Percentiles rank a stretch among this genome's conserved stretches.
Conservation (phyloP, 2,888 invertebrate species). For the Baronia brevicornis region DNA sequence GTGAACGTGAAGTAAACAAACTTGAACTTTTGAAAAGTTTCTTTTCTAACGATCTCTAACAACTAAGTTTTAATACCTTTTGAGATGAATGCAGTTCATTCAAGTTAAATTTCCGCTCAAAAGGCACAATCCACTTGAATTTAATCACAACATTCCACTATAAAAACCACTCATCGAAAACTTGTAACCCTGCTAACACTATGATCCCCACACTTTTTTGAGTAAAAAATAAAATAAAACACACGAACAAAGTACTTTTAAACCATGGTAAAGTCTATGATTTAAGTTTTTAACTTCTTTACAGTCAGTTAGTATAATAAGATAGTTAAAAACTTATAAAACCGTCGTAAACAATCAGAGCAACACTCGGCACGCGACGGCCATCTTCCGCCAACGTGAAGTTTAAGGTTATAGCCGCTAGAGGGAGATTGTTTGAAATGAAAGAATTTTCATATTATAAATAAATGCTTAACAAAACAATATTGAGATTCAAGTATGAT, state of each 20-base stretch:
- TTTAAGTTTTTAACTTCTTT: conserved; percentile 39
- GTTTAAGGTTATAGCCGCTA: conserved; percentile 50
- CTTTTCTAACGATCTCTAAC: conserved; percentile 23
- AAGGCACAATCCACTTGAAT: conserved; percentile 61
- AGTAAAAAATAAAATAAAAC: conserved; percentile 46
- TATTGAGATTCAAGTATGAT: too few species aligned
- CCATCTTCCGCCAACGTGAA: conserved; percentile 68
- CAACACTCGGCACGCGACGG: conserved; percentile 67
- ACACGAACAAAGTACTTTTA: conserved; percentile 32
- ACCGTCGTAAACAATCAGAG: conserved; percentile 64
- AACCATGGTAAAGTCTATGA: conserved; percentile 28
- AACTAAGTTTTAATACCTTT: conserved; percentile 41
- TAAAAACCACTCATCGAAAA: conserved; percentile 60
- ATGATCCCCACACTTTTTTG: conserved; percentile 55
- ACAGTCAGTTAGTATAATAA: conserved; percentile 33
- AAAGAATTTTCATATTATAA: conserved; percentile 8
- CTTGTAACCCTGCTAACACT: conserved; percentile 58
- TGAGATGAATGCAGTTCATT: conserved; percentile 33
- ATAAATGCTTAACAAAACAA: conserved; percentile 1
- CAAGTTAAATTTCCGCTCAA: conserved; percentile 38
- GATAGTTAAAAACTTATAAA: conserved; percentile 56
- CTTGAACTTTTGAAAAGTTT: conserved; percentile 50
- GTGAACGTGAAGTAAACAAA: conserved; percentile 61
- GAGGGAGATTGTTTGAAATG: conserved; percentile 46
- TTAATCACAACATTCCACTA: conserved; percentile 65